A percentile compares a stretch with the other conserved stretches of the same genome.
These are phyloP conservation scores for Eurosta solidaginis DNA, from an alignment of 1,140 invertebrate genomes.

Conservation along the genomic window DNA sequence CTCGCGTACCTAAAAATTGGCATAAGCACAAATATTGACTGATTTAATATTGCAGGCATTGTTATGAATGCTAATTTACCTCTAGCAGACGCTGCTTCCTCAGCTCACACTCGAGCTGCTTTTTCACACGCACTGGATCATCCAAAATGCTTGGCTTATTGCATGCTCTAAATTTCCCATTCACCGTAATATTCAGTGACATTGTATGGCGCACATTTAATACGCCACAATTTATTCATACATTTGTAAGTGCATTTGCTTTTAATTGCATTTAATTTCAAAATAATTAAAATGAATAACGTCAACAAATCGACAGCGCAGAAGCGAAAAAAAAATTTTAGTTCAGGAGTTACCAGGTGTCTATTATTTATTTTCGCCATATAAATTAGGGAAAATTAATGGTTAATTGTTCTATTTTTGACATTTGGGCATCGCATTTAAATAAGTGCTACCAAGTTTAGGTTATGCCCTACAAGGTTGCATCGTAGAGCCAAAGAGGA, in stretches of 20 bases:
- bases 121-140: constrained; percentile 45
- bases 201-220: constrained; percentile 22
- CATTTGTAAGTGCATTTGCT: background rate
- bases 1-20: constrained; percentile 47
- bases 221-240: background rate
- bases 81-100: constrained; percentile 53
- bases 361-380: background rate
- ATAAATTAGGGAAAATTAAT: background rate
- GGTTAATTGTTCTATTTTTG: background rate
- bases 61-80: constrained; percentile 38
- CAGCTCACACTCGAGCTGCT: constrained; percentile 50
- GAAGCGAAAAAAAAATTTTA: background rate
- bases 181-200: constrained; percentile 41
- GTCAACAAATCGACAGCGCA: constrained; percentile 4
- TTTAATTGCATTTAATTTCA: background rate
- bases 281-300: constrained; percentile 17
- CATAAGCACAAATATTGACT: background rate
- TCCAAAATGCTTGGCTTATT: constrained; percentile 36
- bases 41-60: background rate
- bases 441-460: background rate
- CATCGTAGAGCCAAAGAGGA: too few relatives aligned
- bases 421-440: background rate
- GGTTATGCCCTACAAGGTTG: too few relatives aligned
- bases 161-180: constrained; percentile 38
- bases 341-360: background rate